Base-by-base conservation (phyloP, 53 echinoderm and acorn worm genomes). In the Crossaster papposus region DNA sequence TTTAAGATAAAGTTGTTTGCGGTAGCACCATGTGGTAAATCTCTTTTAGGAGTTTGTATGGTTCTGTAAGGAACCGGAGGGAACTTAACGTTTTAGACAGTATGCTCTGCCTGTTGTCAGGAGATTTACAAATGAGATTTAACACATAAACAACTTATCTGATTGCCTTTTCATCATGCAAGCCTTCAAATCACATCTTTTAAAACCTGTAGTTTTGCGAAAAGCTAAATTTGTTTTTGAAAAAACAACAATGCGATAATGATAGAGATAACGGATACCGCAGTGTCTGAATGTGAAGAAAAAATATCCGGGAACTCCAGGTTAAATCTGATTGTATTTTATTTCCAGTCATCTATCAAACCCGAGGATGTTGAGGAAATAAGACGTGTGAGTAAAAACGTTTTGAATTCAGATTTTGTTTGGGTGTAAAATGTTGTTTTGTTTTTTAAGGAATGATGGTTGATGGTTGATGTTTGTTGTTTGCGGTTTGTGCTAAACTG, bases 331-430 rank as follows among this genome's bases (percentile, higher is more conserved):
- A 52, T 84, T 84, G 32, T 84, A 84, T 72, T 84, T 84, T 72
- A 44, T 84, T 84, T 80, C 30, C 71, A 78, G 89, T 79, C 79
- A 6, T 78, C 78, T 32, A 79, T 80, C 79, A 89, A 89, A 89
- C 70, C 70, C 22, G 23, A 63, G 28, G 80, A 79, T 89, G 79
- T 78, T 63, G 78, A 88, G 79, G 78, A 88, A 88, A 44, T 88
- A 64, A 77, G 77, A 79, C 79, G 79, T 55, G 79, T 88, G 88
- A 78, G 80, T 89, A 89, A 50, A 17, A 24, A 79, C 24, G 2
- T 31, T 6, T 89, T 79, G 3, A 18, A 9, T n/a, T 51, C 36
- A 29, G 8, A 51, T 54, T n/a, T 62, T 23, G 44, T n/a, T n/a
- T n/a, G n/a, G n/a, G n/a, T n/a, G 18, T 3, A 15, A 85, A 71